Evolutionary conservation across 2,888 invertebrate genomes (phyloP).

Genomic region (Beris morrisii): DNA sequence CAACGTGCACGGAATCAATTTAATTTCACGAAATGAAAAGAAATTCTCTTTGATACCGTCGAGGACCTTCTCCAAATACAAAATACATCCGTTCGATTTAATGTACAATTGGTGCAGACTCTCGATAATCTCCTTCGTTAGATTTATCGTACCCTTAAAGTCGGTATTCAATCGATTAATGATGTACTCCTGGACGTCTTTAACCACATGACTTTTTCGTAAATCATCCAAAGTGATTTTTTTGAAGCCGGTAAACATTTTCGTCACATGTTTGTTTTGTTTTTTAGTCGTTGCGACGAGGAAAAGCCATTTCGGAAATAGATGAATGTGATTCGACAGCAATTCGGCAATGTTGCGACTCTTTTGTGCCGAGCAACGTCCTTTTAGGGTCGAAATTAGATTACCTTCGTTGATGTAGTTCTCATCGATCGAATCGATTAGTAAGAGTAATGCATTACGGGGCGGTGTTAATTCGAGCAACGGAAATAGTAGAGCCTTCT

Average conservation of each 20-base stretch:
- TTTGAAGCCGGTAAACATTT: slow-evolving; percentile 84
- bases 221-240: slow-evolving; percentile 92
- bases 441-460: slow-evolving; percentile 77
- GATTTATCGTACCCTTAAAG: slow-evolving; percentile 82
- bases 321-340: slow-evolving; percentile 83
- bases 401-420: slow-evolving; percentile 62
- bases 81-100: slow-evolving; percentile 91
- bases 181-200: slow-evolving; percentile 95
- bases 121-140: slow-evolving; percentile 89
- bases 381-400: slow-evolving; percentile 61
- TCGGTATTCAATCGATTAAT: slow-evolving; percentile 87
- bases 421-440: slow-evolving; percentile 94
- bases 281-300: slow-evolving; percentile 85
- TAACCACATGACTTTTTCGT: slow-evolving; percentile 83
- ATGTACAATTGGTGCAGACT: slow-evolving; percentile 93
- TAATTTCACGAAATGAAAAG: slow-evolving; percentile 86
- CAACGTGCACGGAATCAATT: slow-evolving; percentile 92
- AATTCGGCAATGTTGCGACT: slow-evolving; percentile 78
- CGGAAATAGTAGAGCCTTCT: slow-evolving; percentile 84
- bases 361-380: slow-evolving; percentile 50
- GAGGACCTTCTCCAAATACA: slow-evolving; percentile 83
- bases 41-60: slow-evolving; percentile 93
- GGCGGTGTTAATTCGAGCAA: slow-evolving; percentile 84
- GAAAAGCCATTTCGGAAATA: slow-evolving; percentile 91
- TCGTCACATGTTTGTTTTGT: slow-evolving; percentile 79